Evolutionary conservation across 2,797 vertebrate species (phyloP), one percentile per base, ranked within the genome.

Genomic region (Diplodus puntazzo): DNA sequence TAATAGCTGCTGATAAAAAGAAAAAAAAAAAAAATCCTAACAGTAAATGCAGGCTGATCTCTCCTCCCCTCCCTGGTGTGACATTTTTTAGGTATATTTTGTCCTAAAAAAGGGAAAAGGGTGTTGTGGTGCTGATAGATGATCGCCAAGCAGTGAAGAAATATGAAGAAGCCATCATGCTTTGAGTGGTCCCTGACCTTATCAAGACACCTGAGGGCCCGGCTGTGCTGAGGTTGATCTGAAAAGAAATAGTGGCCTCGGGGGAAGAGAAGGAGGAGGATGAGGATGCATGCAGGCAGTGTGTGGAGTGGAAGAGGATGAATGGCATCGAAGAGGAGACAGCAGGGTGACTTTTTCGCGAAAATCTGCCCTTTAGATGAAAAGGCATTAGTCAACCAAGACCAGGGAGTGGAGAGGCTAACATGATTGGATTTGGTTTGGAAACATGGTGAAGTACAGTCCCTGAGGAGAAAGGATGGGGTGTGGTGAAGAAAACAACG

Each of bases 321-420:
- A 62, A 79, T 73, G 69, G 65, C 81, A 48, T 77, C 58, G 20
- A 59, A 83, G 73, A 71, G 14, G 61, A 83, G 76, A 79, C 52
- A 60, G 74, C 53, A 43, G 49, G 58, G 64, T 74, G 58, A 82
- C 77, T 77, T 58, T 58, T 66, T 65, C 0, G 11, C 8, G 9
- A 55, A 55, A 77, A 83, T 84, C 63, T 90, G 79, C 84, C 82
- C 87, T 88, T 88, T 84, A 84, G 82, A 85, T 87, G 82, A 79
- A 89, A 84, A 88, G 69, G 75, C 81, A 87, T 87, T 79, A 64
- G 67, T 87, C 87, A 91, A 57, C 63, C 82, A 20, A 72, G 64
- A 76, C 64, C 39, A 59, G n/a, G 48, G 60, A 81, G 62, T 21
- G 69, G 60, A 83, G 83, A 78, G 42, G 69, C 72, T 73, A 80